These are phyloP conservation scores for Catharus ustulatus DNA, from an alignment of 2,797 vertebrate genomes.

Conservation along the genomic window DNA sequence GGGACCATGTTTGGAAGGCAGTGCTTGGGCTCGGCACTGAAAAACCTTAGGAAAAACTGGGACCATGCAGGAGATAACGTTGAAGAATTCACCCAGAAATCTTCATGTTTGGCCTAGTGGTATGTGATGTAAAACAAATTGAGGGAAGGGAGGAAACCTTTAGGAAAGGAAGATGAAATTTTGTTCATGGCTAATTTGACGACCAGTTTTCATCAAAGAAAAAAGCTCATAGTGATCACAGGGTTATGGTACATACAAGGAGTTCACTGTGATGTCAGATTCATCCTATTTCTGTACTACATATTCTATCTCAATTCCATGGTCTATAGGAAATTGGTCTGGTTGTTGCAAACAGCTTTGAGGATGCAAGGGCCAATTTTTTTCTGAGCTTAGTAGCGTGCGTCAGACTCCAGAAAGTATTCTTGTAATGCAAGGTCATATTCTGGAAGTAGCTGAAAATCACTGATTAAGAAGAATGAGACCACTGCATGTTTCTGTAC, in stretches of 20 bases:
- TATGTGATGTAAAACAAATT: background rate
- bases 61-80: fast-evolving
- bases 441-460: background rate
- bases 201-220: background rate
- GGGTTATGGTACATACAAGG: background rate
- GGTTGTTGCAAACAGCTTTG: background rate
- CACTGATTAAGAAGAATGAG: background rate
- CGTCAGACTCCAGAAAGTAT: background rate
- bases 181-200: background rate
- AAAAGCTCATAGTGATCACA: background rate
- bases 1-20: background rate
- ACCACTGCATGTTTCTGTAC: background rate
- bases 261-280: background rate
- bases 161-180: background rate
- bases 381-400: background rate
- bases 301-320: background rate
- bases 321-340: background rate
- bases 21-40: background rate
- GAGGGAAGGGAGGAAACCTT: background rate
- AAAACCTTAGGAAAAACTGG: background rate
- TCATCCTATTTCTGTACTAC: background rate
- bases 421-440: background rate
- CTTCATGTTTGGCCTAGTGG: fast-evolving
- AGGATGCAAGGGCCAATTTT: background rate
- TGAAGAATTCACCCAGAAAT: background rate